Base-by-base conservation (phyloP, 1,140 invertebrate genomes). In the Drosophila subpulchrella region DNA sequence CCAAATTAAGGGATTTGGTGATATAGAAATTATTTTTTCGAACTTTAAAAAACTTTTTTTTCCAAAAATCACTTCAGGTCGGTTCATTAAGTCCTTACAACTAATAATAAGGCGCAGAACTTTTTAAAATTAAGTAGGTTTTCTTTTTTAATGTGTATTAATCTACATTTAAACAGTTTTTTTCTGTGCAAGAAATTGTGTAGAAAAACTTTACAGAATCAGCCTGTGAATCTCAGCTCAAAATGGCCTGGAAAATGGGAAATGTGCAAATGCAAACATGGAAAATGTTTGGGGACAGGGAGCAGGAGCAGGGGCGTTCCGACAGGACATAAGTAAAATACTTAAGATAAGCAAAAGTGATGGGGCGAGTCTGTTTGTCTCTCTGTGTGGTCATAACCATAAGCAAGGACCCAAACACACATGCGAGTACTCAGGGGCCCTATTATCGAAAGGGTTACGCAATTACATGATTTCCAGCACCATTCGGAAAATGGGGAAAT, bases 371-470 rank as follows among this genome's bases (percentile, higher is more conserved):
- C 27, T 63, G 59, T 62, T 60, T 60, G 59, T 41, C 53, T 57
- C 55, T 60, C 24, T 66, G 57, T 51, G 54, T 55, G 65, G 77
- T 61, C 79, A 88, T 73, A 88, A 78, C 82, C 78, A 85, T 82
- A 75, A 78, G 83, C 65, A 70, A 66, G 51, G 58, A 42, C 15
- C 60, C 50, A 53, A 56, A 56, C 36, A 66, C 66, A 72, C 65
- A 71, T 66, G 73, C 73, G 67, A 81, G 82, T 82, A 91, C 88
- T 88, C 88, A 88, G 78, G 88, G 88, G 88, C 83, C 79, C 88
- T 78, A 90, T 90, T 90, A 90, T 91, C 88, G 84, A 88, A 90
- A 90, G 88, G 88, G 88, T 90, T 90, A 86, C 80, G 88, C 88
- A 90, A 90, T 90, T 90, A 90, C 88, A 88, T 80, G 83, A 76